Evolutionary conservation across 2,797 vertebrate species (phyloP).

Genomic region (Esox lucius): DNA sequence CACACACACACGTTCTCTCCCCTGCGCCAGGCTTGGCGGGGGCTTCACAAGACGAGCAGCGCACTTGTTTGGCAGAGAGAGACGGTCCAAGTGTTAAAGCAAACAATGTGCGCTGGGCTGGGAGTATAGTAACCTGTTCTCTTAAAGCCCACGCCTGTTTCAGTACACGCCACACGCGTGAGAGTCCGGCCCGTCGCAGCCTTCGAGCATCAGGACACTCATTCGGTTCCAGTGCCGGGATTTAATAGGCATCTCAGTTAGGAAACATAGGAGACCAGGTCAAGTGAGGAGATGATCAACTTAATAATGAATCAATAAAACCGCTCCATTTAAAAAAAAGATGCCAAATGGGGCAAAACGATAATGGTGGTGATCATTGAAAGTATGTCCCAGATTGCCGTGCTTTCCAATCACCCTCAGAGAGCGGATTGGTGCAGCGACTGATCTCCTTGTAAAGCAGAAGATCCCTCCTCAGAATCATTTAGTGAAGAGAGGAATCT

Average conservation of each 20-base stretch:
- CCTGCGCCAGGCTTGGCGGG: constrained; percentile 14
- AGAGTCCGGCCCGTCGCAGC: constrained; percentile 1
- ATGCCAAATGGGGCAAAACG: constrained; percentile 21
- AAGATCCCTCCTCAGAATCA: constrained; percentile 63
- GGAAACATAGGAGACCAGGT: constrained; percentile 6
- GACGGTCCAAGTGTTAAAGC: constrained; percentile 37
- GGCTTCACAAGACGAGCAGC: constrained; percentile 31
- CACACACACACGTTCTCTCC: neutral
- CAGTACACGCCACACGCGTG: constrained; percentile 8
- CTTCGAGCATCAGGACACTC: neutral
- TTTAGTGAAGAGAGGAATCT: constrained; percentile 76
- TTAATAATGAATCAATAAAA: constrained; percentile 9
- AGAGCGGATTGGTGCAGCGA: constrained; percentile 57
- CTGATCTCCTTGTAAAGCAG: constrained; percentile 45
- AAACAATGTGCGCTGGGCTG: constrained; percentile 28
- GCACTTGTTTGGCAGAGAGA: constrained; percentile 37
- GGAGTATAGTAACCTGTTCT: constrained; percentile 32
- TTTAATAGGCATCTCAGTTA: constrained; percentile 5
- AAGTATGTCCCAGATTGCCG: constrained; percentile 49
- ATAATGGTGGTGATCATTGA: constrained; percentile 42
- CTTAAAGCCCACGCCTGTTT: constrained; percentile 4
- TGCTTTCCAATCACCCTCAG: constrained; percentile 53
- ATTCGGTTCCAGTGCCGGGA: neutral
- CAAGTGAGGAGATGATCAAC: constrained; percentile 12
- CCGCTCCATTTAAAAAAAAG: constrained; percentile 26